phyloP scores from a whole-genome alignment of 2,888 invertebrate genomes.

The Catonia carolina region DNA sequence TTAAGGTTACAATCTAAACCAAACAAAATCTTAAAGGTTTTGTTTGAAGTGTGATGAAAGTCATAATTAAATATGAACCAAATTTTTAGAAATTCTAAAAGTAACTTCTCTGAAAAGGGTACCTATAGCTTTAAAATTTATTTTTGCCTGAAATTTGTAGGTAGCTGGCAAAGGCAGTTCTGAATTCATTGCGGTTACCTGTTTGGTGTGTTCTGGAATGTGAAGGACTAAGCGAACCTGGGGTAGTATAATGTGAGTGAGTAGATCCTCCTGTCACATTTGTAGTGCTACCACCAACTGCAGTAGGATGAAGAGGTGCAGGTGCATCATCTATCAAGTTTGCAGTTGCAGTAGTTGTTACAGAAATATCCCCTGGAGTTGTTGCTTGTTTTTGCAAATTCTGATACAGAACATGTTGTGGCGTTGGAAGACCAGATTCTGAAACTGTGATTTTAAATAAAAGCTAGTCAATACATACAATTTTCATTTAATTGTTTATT shows the following conservation, averaged over 20 bases:
- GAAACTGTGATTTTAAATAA: slow-evolving; percentile 28
- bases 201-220: slow-evolving; percentile 33
- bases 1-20: too few relatives aligned
- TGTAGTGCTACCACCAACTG: neutral
- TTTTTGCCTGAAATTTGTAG: too few relatives aligned
- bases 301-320: neutral
- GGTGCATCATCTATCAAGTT: slow-evolving; percentile 7
- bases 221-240: slow-evolving; percentile 41
- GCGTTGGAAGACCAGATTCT: slow-evolving; percentile 32
- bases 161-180: too few relatives aligned
- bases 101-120: too few relatives aligned
- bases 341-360: slow-evolving; percentile 6
- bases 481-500: too few relatives aligned
- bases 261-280: slow-evolving; percentile 20
- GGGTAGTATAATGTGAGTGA: slow-evolving; percentile 42
- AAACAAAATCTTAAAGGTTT: too few relatives aligned
- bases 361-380: slow-evolving; percentile 14
- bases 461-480: too few relatives aligned
- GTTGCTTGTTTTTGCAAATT: slow-evolving; percentile 2
- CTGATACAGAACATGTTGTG: slow-evolving; percentile 22
- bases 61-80: too few relatives aligned
- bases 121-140: too few relatives aligned
- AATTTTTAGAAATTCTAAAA: too few relatives aligned
- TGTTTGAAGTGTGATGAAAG: too few relatives aligned
- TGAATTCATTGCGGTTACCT: too few relatives aligned